Base-by-base conservation (phyloP, 2,888 invertebrate genomes). In the Patella depressa region DNA sequence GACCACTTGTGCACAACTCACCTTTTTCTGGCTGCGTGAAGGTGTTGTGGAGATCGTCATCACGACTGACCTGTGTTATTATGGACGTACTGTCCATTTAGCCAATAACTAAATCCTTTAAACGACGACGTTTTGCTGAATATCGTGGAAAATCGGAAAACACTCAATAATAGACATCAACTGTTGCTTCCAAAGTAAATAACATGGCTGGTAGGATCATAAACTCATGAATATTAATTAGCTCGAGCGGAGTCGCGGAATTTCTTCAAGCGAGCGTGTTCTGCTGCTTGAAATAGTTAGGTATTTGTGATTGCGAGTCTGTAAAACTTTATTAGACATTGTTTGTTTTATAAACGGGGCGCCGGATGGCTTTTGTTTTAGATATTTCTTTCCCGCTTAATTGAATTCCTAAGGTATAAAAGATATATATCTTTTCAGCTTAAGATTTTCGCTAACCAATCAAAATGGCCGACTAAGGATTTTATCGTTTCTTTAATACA, bases 11-110 rank as follows among this genome's bases (percentile, higher is more conserved):
- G 69, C 73, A 77, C 75, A 79, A 86, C 91, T 94, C 94, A 97
- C 97, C 96, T 96, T 97, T 96, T 94, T 96, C 97, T 94, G 88
- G 86, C 86, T 95, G 94, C 93, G 95, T 94, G 94, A 95, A 95
- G 94, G 95, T 96, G 94, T 96, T 96, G 93, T 96, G 94, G 94
- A 96, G 96, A 93, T 97, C 97, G 95, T 97, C 97, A 95, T 97
- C 97, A 94, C 97, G 95, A 94, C 96, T 96, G 95, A 97, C 97
- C 95, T 97, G 97, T 94, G 97, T 97, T 94, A 97, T 97, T 94
- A 97, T 97, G 96, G 97, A 97, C 96, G 97, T 96, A 95, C 96
- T 96, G 96, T 97, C 97, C 97, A 90, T 90, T 82, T 88, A 89
- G 85, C 84, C 81, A 77, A 81, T 75, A 78, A 65, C 80, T 82